Base-by-base conservation (phyloP, 2,797 vertebrate genomes). In the Sebastes itinus region DNA sequence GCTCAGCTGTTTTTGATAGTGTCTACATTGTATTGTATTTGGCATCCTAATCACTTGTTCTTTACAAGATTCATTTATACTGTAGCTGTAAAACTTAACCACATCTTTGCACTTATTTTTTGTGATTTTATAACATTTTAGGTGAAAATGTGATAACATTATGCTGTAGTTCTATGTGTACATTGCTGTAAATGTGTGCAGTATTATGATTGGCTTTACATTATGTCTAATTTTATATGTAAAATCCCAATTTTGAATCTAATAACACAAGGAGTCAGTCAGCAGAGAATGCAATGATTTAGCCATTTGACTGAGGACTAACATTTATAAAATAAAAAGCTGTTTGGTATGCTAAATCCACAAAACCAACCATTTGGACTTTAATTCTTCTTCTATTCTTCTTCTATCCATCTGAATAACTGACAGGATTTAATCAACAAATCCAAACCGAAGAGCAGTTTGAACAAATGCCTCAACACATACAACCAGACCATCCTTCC, bases 341-440 rank as follows among this genome's bases (percentile, higher is more conserved):
- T 27, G 28, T 78, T 62, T 78, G 71, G 7, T 67, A 33, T 68
- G 32, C 56, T 77, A 27, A 23, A 81, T 28, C 33, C 28, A 66
- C 1, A 38, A 65, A 81, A 62, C 12, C 30, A 68, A 35, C 18
- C 13, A 66, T 64, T 63, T 76, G 1, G 66, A 60, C 33, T 75
- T 67, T 75, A 30, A 77, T 80, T 82, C 54, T 78, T 25, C n/a
- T 49, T 38, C 35, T 38, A 38, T 38, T 38, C 35, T 38, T 38
- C 35, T 42, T 42, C 59, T 42, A 38, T 64, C 35, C n/a, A 11
- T 77, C 12, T 75, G 71, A 52, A 60, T 74, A 72, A 30, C 38
- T 32, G 22, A 69, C 46, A 52, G 28, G 23, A 38, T 82, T 67
- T 60, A 27, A 69, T 42, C 7, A 35, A 71, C 33, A 71, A 76